phyloP scores from a whole-genome alignment of 2,113 vertebrate species.

The Oryzias javanicus region DNA sequence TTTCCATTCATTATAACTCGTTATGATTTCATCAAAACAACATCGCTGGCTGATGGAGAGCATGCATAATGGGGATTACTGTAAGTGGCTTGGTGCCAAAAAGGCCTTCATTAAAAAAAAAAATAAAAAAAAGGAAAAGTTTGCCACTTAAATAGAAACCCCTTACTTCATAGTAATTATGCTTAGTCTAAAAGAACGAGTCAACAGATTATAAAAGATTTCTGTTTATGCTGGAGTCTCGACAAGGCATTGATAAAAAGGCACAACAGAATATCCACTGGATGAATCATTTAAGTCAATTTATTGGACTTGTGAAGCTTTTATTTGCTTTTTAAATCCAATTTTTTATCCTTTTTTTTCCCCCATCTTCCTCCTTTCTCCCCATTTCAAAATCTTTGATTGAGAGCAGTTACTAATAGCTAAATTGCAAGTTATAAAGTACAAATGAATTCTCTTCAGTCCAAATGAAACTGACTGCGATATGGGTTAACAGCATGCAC shows the following conservation, averaged over 20 bases:
- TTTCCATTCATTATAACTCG: slow-evolving; percentile 79
- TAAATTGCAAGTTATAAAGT: slow-evolving; percentile 69
- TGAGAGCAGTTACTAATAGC: slow-evolving; percentile 65
- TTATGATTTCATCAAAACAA: slow-evolving; percentile 76
- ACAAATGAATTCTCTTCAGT: slow-evolving; percentile 72
- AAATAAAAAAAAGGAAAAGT: slow-evolving; percentile 39
- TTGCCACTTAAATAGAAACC: slow-evolving; percentile 24
- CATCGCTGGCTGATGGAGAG: slow-evolving; percentile 68
- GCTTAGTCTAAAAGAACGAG: slow-evolving; percentile 11
- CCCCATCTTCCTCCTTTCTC: not conserved
- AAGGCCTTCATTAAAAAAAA: slow-evolving; percentile 19
- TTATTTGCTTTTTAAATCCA: slow-evolving; percentile 63
- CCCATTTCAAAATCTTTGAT: slow-evolving; percentile 51
- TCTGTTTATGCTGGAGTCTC: slow-evolving; percentile 36
- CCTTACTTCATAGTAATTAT: not conserved
- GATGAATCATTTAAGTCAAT: slow-evolving; percentile 63
- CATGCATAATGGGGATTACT: slow-evolving; percentile 69
- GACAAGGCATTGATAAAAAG: slow-evolving; percentile 42
- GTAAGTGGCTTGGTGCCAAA: slow-evolving; percentile 39
- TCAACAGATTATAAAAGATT: slow-evolving; percentile 25
- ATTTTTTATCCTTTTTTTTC: slow-evolving; percentile 38
- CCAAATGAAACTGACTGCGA: slow-evolving; percentile 72
- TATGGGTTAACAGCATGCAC: slow-evolving; percentile 72
- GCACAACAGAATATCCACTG: slow-evolving; percentile 41
- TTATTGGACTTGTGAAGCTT: slow-evolving; percentile 57